phyloP scores from a whole-genome alignment of 2,113 vertebrate species.

The Motacilla alba region DNA sequence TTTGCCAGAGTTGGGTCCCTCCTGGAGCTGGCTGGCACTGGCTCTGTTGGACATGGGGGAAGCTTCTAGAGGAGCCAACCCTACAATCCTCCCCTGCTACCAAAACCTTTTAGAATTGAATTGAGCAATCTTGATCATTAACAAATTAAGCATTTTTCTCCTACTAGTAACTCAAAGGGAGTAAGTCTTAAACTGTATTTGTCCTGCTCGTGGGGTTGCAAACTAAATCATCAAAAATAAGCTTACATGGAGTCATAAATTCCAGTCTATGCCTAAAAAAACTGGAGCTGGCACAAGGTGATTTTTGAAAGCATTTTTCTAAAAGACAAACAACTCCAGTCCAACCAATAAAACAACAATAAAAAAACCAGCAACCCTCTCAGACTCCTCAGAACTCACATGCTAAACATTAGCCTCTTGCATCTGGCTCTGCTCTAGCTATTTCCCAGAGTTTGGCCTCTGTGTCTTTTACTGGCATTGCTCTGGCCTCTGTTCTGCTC shows the following conservation, averaged over 20 bases:
- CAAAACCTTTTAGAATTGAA: not conserved
- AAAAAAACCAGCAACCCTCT: not conserved
- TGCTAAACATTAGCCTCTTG: not conserved
- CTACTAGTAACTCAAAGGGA: not conserved
- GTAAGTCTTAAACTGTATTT: not conserved
- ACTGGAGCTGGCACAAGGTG: not conserved
- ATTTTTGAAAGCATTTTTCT: not conserved
- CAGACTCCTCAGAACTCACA: not conserved
- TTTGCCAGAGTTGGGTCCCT: not conserved
- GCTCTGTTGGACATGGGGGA: not conserved
- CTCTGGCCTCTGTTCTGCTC: not conserved
- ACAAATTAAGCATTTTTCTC: not conserved
- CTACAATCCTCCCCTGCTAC: not conserved
- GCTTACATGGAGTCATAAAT: not conserved
- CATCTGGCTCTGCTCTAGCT: not conserved
- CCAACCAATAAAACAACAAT: not conserved
- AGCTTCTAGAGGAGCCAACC: not conserved
- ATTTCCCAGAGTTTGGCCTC: not conserved
- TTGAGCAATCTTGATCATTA: not conserved
- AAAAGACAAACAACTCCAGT: not conserved
- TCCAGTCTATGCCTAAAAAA: not conserved
- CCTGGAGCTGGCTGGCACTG: not conserved
- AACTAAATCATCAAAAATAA: not conserved
- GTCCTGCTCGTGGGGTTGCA: not conserved
- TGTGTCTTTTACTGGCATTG: not conserved